A percentile compares a stretch with the other conserved stretches of the same genome.
Evolutionary conservation across 2,113 vertebrate genomes (phyloP).

Genomic region (Machaerirhynchus nigripectus): DNA sequence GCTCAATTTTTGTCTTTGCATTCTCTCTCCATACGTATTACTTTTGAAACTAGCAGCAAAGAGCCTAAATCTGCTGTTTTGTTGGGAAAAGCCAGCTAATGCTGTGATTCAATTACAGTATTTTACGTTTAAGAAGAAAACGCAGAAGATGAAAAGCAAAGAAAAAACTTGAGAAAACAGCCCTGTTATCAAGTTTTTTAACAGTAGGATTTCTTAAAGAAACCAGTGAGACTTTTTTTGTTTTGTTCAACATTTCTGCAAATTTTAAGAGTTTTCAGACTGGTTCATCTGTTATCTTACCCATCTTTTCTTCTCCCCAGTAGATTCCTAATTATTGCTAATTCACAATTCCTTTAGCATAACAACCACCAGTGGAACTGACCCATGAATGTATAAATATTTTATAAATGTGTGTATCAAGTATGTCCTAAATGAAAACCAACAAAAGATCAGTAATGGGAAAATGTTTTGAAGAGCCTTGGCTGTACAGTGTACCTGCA

Average conservation of each 20-base stretch:
- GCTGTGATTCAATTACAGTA: slow-evolving; percentile 45
- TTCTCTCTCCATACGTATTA: background rate
- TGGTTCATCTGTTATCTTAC: background rate
- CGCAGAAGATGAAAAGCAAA: background rate
- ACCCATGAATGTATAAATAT: background rate
- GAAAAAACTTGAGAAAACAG: background rate
- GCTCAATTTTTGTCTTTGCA: slow-evolving; percentile 48
- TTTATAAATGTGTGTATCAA: background rate
- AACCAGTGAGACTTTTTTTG: background rate
- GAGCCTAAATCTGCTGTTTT: slow-evolving; percentile 41
- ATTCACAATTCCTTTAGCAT: background rate
- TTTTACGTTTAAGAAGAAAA: slow-evolving; percentile 29
- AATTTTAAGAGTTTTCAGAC: background rate
- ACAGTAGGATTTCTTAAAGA: background rate
- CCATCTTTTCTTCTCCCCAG: background rate
- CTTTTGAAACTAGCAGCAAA: slow-evolving; percentile 51
- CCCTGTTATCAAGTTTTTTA: background rate
- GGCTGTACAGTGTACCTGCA: background rate
- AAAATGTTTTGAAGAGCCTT: background rate
- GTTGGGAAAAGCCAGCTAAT: slow-evolving; percentile 34
- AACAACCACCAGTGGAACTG: background rate
- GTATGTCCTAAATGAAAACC: background rate
- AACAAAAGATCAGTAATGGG: background rate
- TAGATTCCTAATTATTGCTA: background rate
- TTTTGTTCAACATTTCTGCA: background rate